These are phyloP conservation scores for Mamestra brassicae DNA, from an alignment of 2,888 invertebrate species.

Conservation along the genomic window DNA sequence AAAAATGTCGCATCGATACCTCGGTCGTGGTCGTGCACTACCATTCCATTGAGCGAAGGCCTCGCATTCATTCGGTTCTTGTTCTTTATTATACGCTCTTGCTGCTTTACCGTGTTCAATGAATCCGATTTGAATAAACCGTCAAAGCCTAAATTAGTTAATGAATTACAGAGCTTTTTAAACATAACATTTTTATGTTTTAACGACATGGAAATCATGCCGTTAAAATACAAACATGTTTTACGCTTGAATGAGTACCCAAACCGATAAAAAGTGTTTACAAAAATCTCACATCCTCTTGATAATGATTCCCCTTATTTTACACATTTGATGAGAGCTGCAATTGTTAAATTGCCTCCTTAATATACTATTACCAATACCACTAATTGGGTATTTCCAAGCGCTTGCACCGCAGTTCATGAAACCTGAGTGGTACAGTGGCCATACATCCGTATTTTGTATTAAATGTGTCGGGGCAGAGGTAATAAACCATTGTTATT, in stretches of 20 bases:
- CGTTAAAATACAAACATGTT: not conserved
- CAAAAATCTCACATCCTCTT: not conserved
- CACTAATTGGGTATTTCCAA: conserved; percentile 73
- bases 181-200: not conserved
- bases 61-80: conserved; percentile 44
- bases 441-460: conserved; percentile 59
- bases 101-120: conserved; percentile 45
- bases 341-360: conserved; percentile 67
- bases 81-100: conserved; percentile 38
- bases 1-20: conserved; percentile 74
- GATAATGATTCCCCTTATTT: not conserved
- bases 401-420: conserved; percentile 65
- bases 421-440: conserved; percentile 67
- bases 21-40: conserved; percentile 59
- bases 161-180: not conserved
- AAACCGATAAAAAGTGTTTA: not conserved
- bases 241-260: not conserved
- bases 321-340: not conserved
- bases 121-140: conserved; percentile 41
- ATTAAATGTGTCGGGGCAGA: conserved; percentile 46
- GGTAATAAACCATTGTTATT: conserved; percentile 70
- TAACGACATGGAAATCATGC: not conserved
- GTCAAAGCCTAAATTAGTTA: conserved; percentile 29
- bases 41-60: conserved; percentile 55
- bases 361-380: conserved; percentile 65